These are phyloP conservation scores for Channa maculata DNA, from an alignment of 2,113 vertebrate species.

Conservation along the genomic window DNA sequence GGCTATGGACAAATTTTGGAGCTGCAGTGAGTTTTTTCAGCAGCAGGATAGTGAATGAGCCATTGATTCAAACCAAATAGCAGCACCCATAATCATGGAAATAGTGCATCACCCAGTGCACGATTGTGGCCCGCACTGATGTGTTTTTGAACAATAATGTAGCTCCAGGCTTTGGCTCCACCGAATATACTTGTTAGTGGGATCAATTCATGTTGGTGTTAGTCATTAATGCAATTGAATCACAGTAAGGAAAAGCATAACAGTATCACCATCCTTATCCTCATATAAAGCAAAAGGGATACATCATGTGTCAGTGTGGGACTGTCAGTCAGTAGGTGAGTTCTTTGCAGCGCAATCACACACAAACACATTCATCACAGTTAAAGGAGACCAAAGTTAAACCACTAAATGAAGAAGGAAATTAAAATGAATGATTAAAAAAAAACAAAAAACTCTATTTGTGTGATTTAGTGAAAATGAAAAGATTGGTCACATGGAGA, in stretches of 20 bases:
- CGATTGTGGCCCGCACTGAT: constrained; percentile 5
- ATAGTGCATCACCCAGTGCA: constrained; percentile 1
- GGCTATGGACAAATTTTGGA: not conserved
- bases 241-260: not conserved
- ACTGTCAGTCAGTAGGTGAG: constrained; percentile 12
- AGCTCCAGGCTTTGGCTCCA: not conserved
- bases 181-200: not conserved
- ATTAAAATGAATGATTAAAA: too few species aligned
- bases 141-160: constrained; percentile 7
- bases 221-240: not conserved
- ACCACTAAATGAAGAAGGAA: not conserved
- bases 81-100: not conserved
- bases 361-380: not conserved
- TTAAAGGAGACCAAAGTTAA: constrained; percentile 8
- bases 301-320: not conserved
- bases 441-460: too few species aligned
- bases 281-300: constrained; percentile 6
- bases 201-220: not conserved
- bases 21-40: not conserved
- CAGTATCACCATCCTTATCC: constrained; percentile 1
- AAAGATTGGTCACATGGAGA: not conserved
- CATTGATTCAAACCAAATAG: constrained; percentile 35
- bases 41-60: not conserved
- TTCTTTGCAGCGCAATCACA: constrained; percentile 13
- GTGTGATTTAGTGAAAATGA: constrained; percentile 1